A percentile compares a stretch with the other conserved stretches of the same genome.
phyloP scores from a whole-genome alignment of 2,113 vertebrate genomes.

The Microtus richardsoni region DNA sequence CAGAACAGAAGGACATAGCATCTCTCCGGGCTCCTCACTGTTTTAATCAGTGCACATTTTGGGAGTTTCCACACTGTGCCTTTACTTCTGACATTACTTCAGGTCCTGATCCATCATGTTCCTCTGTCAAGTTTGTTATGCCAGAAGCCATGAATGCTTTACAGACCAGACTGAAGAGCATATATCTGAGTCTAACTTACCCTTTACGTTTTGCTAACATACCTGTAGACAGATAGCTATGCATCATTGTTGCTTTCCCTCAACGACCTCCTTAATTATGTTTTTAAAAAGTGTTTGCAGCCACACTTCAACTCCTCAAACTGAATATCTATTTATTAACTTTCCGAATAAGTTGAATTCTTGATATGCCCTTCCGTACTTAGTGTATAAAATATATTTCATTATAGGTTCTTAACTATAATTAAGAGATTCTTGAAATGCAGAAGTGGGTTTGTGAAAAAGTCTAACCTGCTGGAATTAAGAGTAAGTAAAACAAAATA shows the following conservation, averaged over 20 bases:
- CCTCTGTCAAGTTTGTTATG: background rate
- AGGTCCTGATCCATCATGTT: background rate
- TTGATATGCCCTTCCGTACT: background rate
- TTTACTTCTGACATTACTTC: background rate
- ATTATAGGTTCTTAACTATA: background rate
- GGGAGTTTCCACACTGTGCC: background rate
- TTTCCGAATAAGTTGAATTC: constrained; percentile 26
- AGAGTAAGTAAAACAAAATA: background rate
- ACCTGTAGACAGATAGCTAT: background rate
- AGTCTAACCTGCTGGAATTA: background rate
- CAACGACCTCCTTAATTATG: background rate
- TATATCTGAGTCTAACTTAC: background rate
- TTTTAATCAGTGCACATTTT: background rate
- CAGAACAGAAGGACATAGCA: background rate
- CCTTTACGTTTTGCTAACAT: background rate
- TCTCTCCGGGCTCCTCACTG: background rate
- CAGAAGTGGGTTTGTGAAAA: background rate
- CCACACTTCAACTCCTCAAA: background rate
- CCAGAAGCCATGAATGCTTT: background rate
- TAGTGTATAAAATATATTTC: background rate
- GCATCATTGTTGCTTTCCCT: background rate
- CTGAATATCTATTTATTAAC: background rate
- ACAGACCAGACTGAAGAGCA: background rate
- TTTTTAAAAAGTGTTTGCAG: background rate
- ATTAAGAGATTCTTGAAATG: constrained; percentile 24